These are phyloP conservation scores for Ardeotis arabs DNA, from an alignment of 2,113 vertebrate genomes.

Conservation along the genomic window DNA sequence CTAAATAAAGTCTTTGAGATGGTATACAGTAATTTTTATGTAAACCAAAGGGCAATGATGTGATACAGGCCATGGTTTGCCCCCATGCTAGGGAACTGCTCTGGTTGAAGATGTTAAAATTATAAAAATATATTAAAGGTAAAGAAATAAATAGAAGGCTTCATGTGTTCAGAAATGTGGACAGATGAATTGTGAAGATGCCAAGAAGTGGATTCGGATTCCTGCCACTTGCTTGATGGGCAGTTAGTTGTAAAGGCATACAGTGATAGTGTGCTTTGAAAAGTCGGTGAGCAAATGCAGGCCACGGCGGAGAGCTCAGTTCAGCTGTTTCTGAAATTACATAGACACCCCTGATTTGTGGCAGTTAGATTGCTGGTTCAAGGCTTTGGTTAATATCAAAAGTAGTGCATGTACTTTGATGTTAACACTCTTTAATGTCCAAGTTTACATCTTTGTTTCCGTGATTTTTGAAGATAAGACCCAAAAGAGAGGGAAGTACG, in stretches of 20 bases:
- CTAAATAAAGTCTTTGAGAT: neutral
- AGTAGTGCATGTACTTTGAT: conserved; percentile 43
- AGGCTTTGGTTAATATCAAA: conserved; percentile 63
- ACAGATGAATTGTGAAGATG: neutral
- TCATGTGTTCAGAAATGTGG: neutral
- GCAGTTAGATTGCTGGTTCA: conserved; percentile 22
- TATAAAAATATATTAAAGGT: neutral
- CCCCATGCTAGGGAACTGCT: neutral
- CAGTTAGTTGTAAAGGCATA: conserved; percentile 1
- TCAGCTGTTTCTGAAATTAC: conserved; percentile 34
- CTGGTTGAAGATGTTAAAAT: neutral
- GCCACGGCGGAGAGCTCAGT: neutral
- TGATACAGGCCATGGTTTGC: neutral
- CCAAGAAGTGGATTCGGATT: neutral
- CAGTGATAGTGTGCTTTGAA: neutral
- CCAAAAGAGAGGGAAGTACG: neutral
- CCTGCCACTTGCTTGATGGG: neutral
- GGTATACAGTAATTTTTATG: neutral
- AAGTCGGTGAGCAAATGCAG: neutral
- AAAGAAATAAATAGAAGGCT: neutral
- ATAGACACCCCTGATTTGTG: conserved; percentile 35
- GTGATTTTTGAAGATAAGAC: conserved; percentile 57
- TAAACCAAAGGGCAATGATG: neutral
- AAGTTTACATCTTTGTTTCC: conserved; percentile 67
- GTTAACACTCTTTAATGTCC: conserved; percentile 58